Base-by-base conservation (phyloP, 2,888 invertebrate genomes). In the Xestoiulus laeticollis region DNA sequence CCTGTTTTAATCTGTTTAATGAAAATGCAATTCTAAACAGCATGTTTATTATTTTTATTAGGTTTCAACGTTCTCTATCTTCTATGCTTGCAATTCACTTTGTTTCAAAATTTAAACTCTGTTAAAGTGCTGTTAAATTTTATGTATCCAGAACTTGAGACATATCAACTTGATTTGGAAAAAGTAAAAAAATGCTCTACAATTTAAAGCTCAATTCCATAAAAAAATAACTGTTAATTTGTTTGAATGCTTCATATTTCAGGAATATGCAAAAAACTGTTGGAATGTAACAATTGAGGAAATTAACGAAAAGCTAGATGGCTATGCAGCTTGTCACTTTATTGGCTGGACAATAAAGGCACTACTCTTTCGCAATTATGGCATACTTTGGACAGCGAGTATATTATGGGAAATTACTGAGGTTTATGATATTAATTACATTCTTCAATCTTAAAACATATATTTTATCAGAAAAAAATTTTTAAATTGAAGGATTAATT, bases 341-440 rank as follows among this genome's bases (percentile, higher is more conserved):
- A 93, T 98, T 48, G 99, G 99, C 48, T 99, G 99, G 99, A 95
- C 96, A 90, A 96, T 99, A 92, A 99, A 99, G 92, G 99, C 98
- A 0, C 93, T 99, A 88, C 94, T 99, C 0, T 97, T 99, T 89
- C 94, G 99, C 85, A 99, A 99, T 92, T 96, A 96, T 92, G 98
- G 98, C 82, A 96, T 99, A 89, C 93, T 99, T 89, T 99, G 99
- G 99, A 98, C 98, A 88, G 98, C 99, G 91, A 98, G 98, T 90
- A 95, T 98, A 87, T 98, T 98, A 95, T 99, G 99, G 99, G 99
- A 99, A 93, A 96, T 99, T 53, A 99, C 99, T 0, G 99, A 99
- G 93, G 94, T 94, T 89, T 85, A 26, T 26, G 10, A 68, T 4
- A 26, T 68, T 26, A 3, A 68, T 68, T 87, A 19, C 19, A 48